These are phyloP conservation scores for Drosophila leontia DNA, from an alignment of 1,140 invertebrate species.

Conservation along the genomic window DNA sequence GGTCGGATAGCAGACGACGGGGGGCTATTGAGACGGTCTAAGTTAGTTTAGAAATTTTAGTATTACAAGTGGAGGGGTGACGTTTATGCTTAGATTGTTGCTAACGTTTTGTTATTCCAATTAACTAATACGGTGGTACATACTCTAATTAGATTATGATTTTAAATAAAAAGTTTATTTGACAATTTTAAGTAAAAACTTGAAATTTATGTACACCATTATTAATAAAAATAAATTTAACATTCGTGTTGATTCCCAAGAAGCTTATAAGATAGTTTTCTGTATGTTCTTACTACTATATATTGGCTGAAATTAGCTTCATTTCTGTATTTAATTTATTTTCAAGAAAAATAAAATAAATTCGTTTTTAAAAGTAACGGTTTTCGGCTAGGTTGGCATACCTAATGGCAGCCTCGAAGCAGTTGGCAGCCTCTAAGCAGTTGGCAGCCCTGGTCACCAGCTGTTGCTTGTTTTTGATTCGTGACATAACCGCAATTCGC, in stretches of 20 bases:
- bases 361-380: neutral
- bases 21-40: constrained; percentile 89
- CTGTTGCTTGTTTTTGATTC: constrained; percentile 45
- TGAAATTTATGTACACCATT: neutral
- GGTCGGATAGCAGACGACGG: constrained; percentile 84
- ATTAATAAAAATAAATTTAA: neutral
- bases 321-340: no score
- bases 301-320: no score
- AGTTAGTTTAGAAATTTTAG: constrained; percentile 42
- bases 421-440: constrained; percentile 1
- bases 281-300: no score
- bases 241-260: neutral
- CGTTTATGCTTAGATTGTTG: constrained; percentile 60
- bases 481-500: constrained; percentile 70
- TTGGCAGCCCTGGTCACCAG: constrained; percentile 31
- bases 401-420: neutral
- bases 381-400: neutral
- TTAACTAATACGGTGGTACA: constrained; percentile 35
- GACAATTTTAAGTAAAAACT: constrained; percentile 51
- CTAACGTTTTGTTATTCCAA: constrained; percentile 68
- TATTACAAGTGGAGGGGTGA: constrained; percentile 30
- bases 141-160: constrained; percentile 37
- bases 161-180: constrained; percentile 60
- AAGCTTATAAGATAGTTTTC: neutral
- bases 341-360: neutral